These are phyloP conservation scores for Pseudoatta argentina DNA, from an alignment of 1,140 invertebrate genomes.

Conservation along the genomic window DNA sequence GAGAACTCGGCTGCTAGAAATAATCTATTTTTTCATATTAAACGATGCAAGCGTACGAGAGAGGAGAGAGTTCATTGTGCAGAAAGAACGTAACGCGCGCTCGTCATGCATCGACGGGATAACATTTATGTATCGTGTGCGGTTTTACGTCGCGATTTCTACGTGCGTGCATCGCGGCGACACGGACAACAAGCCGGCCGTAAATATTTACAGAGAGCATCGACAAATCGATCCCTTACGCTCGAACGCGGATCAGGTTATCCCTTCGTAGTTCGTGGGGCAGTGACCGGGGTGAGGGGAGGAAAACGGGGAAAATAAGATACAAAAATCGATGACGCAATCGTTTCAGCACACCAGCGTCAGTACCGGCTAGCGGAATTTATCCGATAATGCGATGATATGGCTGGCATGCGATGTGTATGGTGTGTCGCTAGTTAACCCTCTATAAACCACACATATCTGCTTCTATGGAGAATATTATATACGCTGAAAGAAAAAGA, in stretches of 20 bases:
- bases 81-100: slow-evolving; percentile 35
- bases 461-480: slow-evolving; percentile 22
- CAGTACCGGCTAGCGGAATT: slow-evolving; percentile 59
- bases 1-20: slow-evolving; percentile 17
- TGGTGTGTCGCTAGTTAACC: slow-evolving; percentile 48
- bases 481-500: slow-evolving; percentile 9
- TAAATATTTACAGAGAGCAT: slow-evolving; percentile 73
- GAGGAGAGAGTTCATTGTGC: slow-evolving; percentile 26
- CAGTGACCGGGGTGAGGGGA: slow-evolving; percentile 68
- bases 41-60: slow-evolving; percentile 20
- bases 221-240: slow-evolving; percentile 71
- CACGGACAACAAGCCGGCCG: slow-evolving; percentile 41
- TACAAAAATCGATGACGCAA: slow-evolving; percentile 73
- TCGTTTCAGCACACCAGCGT: slow-evolving; percentile 54
- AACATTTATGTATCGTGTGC: slow-evolving; percentile 60
- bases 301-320: slow-evolving; percentile 56
- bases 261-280: slow-evolving; percentile 58
- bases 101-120: slow-evolving; percentile 43
- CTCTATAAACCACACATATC: slow-evolving; percentile 46
- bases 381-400: slow-evolving; percentile 68
- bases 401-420: slow-evolving; percentile 50
- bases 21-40: slow-evolving; percentile 15
- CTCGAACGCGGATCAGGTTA: slow-evolving; percentile 59
- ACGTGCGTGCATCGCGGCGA: background rate
- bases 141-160: slow-evolving; percentile 59